Conservation (phyloP, 1,140 invertebrate genomes). For the Drosophila subobscura region DNA sequence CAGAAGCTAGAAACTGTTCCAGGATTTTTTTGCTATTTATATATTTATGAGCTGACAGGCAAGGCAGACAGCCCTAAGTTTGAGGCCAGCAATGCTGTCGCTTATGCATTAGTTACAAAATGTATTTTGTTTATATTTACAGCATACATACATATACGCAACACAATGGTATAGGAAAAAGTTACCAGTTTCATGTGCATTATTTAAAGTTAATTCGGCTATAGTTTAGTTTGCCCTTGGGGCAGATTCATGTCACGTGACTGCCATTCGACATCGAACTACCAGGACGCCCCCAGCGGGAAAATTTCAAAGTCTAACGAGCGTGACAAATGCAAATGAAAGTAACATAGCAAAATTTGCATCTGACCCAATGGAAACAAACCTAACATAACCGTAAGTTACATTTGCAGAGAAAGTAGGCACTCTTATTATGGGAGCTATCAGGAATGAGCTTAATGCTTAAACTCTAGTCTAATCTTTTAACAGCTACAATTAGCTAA, state of each 20-base stretch:
- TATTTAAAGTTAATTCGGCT: slow-evolving; percentile 8
- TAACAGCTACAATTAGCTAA: too few species aligned
- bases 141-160: background rate
- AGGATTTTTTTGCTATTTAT: slow-evolving; percentile 55
- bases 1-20: slow-evolving; percentile 31
- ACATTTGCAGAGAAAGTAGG: background rate
- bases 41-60: slow-evolving; percentile 57
- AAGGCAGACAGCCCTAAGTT: slow-evolving; percentile 1
- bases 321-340: slow-evolving; percentile 72
- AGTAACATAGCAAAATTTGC: slow-evolving; percentile 28
- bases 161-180: background rate
- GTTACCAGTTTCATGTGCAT: slow-evolving; percentile 23
- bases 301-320: slow-evolving; percentile 67
- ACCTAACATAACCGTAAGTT: slow-evolving; percentile 13
- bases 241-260: slow-evolving; percentile 57
- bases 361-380: slow-evolving; percentile 40
- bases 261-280: slow-evolving; percentile 63
- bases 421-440: too few species aligned
- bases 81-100: slow-evolving; percentile 7
- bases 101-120: slow-evolving; percentile 14
- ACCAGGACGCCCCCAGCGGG: slow-evolving; percentile 56
- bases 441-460: background rate
- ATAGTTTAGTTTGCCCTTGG: slow-evolving; percentile 1
- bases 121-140: background rate
- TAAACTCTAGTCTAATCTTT: too few species aligned